Base-by-base conservation (phyloP, 1,140 invertebrate species). In the Vanessa tameamea region DNA sequence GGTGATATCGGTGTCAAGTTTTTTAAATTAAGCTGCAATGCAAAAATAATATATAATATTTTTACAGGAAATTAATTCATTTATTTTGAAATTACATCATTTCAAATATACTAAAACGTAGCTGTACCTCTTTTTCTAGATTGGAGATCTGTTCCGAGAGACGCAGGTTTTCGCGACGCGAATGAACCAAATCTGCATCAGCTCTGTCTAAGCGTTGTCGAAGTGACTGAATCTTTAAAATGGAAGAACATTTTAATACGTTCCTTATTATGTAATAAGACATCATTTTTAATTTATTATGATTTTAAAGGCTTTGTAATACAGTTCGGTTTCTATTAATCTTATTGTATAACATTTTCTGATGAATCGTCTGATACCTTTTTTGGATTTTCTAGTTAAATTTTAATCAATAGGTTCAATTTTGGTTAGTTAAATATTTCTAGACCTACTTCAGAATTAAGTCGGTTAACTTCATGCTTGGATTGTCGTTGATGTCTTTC, bases 141-240 rank as follows among this genome's bases (percentile, higher is more conserved):
- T 94, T 95, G 12, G 96, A 94, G 51, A 97, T 95, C 79, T 96
- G 95, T 82, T 97, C 96, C 20, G 94, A 94, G 1, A 97, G 93
- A 64, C 96, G 93, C 47, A 97, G 88, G 77, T 97, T 96, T 82
- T 97, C 96, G 16, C 96, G 93, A 47, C 96, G 94, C 14, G 95
- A 95, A 80, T 97, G 96, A 6, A 97, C 93, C 37, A 97, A 84
- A 83, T 97, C 96, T 0, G 95, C 95, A 88, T 97, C 96, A 9
- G 95, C 95, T 71, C 96, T 91, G 82, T 97, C 96, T 74, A 97
- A 82, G 59, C 96, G 94, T 82, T 96, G 96, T 64, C 96, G 94
- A 20, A 97, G 93, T 0, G 96, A 96, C 82, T 95, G 95, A 14
- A 97, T 91, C 93, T 93, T 73, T 15, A 76, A 77, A 55, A 57